Conservation (phyloP, 2,113 vertebrate species). For the Corapipo altera region DNA sequence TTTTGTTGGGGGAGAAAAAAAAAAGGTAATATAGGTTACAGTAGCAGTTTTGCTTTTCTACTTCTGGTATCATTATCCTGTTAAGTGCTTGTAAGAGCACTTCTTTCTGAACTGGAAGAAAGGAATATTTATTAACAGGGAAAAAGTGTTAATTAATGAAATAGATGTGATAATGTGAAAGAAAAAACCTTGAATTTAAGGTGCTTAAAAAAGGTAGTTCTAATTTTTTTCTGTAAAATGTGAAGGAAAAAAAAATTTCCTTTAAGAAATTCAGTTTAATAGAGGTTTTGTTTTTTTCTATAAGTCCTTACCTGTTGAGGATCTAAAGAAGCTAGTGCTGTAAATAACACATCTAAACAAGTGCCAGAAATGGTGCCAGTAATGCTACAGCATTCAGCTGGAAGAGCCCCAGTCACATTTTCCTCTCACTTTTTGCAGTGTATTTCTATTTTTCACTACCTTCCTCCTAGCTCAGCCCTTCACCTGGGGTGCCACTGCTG, state of each 20-base stretch:
- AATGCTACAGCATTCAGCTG: neutral
- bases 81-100: neutral
- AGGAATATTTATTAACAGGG: neutral
- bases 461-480: neutral
- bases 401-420: neutral
- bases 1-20: neutral
- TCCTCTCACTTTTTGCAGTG: neutral
- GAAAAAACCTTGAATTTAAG: neutral
- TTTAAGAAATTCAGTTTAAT: neutral
- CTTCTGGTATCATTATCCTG: neutral
- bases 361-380: neutral
- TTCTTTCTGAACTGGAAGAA: neutral
- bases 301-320: neutral
- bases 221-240: neutral
- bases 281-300: neutral
- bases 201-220: neutral
- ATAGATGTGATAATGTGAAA: neutral
- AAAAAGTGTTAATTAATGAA: neutral
- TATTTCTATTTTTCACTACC: neutral
- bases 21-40: neutral
- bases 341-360: neutral
- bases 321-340: neutral
- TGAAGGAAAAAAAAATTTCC: neutral
- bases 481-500: neutral
- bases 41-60: neutral